Evolutionary conservation across 1,140 invertebrate species (phyloP).

Genomic region (Hycleus phaleratus): DNA sequence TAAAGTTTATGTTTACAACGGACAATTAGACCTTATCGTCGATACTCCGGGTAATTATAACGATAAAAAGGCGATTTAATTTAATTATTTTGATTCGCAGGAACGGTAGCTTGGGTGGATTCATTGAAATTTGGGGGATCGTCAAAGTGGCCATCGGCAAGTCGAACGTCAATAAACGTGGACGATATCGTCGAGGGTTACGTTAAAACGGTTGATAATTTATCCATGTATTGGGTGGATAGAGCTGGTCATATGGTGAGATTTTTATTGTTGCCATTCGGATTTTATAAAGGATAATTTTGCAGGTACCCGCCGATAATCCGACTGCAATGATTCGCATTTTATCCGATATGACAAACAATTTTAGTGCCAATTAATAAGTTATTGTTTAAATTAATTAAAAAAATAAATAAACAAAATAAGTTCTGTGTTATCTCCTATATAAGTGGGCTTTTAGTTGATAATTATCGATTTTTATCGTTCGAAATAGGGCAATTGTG

Average conservation of each 20-base stretch:
- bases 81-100: constrained; percentile 36
- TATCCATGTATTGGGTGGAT: constrained; percentile 22
- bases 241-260: constrained; percentile 25
- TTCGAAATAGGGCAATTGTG: too few species aligned
- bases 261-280: background rate
- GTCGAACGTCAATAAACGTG: constrained; percentile 1
- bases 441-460: too few species aligned
- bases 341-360: constrained; percentile 7
- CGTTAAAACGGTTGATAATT: constrained; percentile 16
- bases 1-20: constrained; percentile 60
- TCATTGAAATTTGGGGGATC: constrained; percentile 52
- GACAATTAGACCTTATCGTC: constrained; percentile 64
- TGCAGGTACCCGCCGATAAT: constrained; percentile 23
- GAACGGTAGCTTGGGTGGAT: constrained; percentile 63
- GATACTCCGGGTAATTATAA: constrained; percentile 51
- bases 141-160: constrained; percentile 9
- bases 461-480: too few species aligned
- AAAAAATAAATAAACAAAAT: background rate
- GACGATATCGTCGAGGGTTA: constrained; percentile 20
- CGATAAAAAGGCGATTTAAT: background rate
- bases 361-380: constrained; percentile 5
- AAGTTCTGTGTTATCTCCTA: background rate
- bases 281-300: background rate
- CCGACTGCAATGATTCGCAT: constrained; percentile 21
- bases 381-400: background rate